Evolutionary conservation across 2,888 invertebrate species (phyloP).

Genomic region (Drosophila phalerata): DNA sequence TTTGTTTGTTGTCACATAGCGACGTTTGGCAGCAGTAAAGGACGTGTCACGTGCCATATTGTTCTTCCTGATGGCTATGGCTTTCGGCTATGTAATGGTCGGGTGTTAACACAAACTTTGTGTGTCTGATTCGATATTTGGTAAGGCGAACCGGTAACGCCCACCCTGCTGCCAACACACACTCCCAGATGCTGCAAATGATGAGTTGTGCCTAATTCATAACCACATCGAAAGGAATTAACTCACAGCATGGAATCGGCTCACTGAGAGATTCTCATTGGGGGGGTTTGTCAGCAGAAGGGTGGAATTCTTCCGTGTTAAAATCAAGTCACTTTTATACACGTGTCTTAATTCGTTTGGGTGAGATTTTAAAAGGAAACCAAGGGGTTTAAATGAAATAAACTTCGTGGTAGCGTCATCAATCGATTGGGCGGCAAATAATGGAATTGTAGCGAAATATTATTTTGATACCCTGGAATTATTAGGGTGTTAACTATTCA

Average conservation of each 20-base stretch:
- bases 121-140: conserved; percentile 70
- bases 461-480: conserved; percentile 2
- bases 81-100: conserved; percentile 53
- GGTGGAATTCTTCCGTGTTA: conserved; percentile 54
- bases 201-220: conserved; percentile 84
- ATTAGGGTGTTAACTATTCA: not conserved
- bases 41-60: conserved; percentile 82
- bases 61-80: conserved; percentile 68
- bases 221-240: conserved; percentile 84
- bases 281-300: conserved; percentile 21
- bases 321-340: conserved; percentile 66
- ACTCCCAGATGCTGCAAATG: conserved; percentile 80
- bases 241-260: conserved; percentile 71
- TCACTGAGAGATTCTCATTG: conserved; percentile 21
- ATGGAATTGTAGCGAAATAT: conserved; percentile 6
- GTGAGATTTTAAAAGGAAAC: conserved; percentile 71
- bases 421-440: conserved; percentile 66
- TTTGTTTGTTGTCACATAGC: conserved; percentile 71
- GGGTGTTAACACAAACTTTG: conserved; percentile 75
- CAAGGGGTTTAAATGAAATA: conserved; percentile 76
- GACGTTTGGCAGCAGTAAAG: conserved; percentile 39
- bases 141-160: conserved; percentile 39
- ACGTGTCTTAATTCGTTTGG: conserved; percentile 82
- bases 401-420: conserved; percentile 81
- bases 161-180: conserved; percentile 34